Conservation (phyloP, 2,888 invertebrate species). For the Oxyteleia sp. region DNA sequence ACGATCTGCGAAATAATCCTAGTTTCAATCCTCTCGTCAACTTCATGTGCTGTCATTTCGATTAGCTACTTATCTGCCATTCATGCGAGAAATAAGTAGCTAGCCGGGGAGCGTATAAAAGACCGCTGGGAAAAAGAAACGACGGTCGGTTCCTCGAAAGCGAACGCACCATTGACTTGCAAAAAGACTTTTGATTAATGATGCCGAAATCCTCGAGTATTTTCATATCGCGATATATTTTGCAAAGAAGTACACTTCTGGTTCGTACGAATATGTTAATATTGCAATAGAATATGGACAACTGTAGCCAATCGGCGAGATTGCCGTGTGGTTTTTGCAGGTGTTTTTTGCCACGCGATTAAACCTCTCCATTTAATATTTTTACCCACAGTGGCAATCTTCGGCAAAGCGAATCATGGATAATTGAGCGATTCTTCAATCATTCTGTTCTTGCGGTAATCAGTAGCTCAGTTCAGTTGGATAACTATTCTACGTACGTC, state of each 20-base stretch:
- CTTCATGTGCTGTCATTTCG: constrained; percentile 55
- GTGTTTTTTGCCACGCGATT: constrained; percentile 32
- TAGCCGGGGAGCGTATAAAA: constrained; percentile 17
- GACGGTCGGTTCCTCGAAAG: constrained; percentile 44
- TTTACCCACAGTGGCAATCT: constrained; percentile 8
- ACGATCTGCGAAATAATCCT: constrained; percentile 34
- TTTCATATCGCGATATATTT: constrained; percentile 9
- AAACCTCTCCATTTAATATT: constrained; percentile 32
- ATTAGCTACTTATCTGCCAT: constrained; percentile 58
- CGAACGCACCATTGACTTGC: constrained; percentile 45
- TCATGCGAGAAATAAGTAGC: constrained; percentile 64
- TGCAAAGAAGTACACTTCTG: constrained; percentile 5
- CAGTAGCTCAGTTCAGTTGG: neutral
- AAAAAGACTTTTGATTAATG: constrained; percentile 78
- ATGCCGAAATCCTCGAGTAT: constrained; percentile 77
- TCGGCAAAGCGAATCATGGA: constrained; percentile 32
- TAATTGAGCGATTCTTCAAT: constrained; percentile 81
- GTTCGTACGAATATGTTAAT: constrained; percentile 12
- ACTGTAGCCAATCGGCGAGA: constrained; percentile 45
- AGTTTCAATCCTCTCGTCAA: constrained; percentile 37
- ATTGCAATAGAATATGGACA: constrained; percentile 32
- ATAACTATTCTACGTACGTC: constrained; percentile 1
- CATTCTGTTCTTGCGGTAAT: constrained; percentile 57
- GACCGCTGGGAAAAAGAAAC: constrained; percentile 15
- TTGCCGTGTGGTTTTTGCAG: constrained; percentile 19